Evolutionary conservation across 2,797 vertebrate genomes (phyloP).

Genomic region (Sebastiscus tertius): DNA sequence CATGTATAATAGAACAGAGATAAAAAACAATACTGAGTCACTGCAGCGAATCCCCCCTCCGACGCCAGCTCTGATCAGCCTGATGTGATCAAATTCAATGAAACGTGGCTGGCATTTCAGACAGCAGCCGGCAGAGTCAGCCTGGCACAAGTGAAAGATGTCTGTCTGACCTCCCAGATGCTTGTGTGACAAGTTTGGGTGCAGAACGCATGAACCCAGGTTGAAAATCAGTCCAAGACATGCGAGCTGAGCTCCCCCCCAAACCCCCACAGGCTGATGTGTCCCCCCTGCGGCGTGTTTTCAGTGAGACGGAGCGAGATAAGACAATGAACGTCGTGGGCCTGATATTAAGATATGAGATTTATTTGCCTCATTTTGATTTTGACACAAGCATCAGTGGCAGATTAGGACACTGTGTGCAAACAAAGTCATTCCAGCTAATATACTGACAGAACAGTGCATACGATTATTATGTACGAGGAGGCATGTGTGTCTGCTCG

Average conservation of each 20-base stretch:
- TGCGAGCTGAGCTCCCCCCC: background rate
- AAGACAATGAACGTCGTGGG: background rate
- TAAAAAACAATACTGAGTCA: slow-evolving; percentile 2
- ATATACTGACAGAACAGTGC: background rate
- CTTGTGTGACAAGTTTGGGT: slow-evolving; percentile 26
- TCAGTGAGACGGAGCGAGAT: background rate
- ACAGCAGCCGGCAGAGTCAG: slow-evolving; percentile 19
- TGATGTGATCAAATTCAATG: slow-evolving; percentile 29
- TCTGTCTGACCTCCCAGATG: slow-evolving; percentile 24
- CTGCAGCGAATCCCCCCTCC: background rate
- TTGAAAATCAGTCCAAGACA: slow-evolving; percentile 18
- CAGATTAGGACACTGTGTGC: background rate
- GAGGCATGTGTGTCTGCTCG: background rate
- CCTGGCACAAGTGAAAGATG: background rate
- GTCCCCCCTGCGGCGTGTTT: background rate
- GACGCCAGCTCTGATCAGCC: slow-evolving; percentile 7
- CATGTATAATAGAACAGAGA: slow-evolving; percentile 2
- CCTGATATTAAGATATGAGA: background rate
- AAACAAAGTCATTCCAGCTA: background rate
- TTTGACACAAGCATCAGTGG: background rate
- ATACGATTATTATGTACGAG: background rate
- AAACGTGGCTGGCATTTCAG: slow-evolving; percentile 31
- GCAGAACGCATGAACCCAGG: slow-evolving; percentile 3
- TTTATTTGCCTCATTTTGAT: background rate
- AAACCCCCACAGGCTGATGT: background rate